phyloP scores from a whole-genome alignment of 2,797 vertebrate species.

The Chloroceryle amazona region DNA sequence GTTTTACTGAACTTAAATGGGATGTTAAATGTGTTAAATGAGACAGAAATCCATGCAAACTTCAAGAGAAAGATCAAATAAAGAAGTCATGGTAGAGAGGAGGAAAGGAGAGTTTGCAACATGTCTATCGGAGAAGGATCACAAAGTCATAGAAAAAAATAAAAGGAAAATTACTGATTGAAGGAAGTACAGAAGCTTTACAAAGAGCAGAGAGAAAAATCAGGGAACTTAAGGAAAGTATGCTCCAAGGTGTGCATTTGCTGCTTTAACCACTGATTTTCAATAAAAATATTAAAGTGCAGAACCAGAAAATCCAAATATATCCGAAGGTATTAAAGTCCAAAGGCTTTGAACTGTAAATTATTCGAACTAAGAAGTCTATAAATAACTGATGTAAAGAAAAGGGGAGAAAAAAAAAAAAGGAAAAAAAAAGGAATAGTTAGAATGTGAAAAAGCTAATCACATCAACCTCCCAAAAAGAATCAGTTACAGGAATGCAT shows the following conservation, averaged over 20 bases:
- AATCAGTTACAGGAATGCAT: not conserved
- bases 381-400: not conserved
- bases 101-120: not conserved
- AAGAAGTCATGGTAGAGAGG: not conserved
- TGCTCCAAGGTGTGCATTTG: not conserved
- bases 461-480: not conserved
- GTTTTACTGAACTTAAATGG: not conserved
- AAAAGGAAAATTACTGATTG: not conserved
- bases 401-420: no score
- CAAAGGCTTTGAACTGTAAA: not conserved
- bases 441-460: not conserved
- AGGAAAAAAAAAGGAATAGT: no score
- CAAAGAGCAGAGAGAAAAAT: not conserved
- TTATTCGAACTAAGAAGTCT: not conserved
- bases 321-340: not conserved
- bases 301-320: not conserved
- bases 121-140: not conserved
- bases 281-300: not conserved
- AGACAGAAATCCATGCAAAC: not conserved
- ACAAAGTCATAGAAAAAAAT: not conserved
- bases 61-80: not conserved
- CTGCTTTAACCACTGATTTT: not conserved
- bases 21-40: not conserved
- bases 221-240: not conserved
- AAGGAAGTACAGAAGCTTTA: not conserved